phyloP scores from a whole-genome alignment of 2,113 vertebrate species.

The Salvator merianae region DNA sequence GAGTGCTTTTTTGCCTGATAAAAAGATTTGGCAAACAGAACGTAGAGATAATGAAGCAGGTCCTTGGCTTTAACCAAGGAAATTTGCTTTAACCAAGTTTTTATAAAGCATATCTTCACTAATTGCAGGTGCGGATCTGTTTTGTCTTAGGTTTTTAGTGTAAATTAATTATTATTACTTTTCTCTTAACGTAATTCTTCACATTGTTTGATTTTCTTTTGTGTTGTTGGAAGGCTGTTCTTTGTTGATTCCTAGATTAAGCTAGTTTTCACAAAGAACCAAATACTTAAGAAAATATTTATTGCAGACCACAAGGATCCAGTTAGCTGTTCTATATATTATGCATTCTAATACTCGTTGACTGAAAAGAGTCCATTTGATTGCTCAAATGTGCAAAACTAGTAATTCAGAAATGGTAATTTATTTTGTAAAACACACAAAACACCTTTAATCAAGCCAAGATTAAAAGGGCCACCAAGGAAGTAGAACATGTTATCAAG shows the following conservation, averaged over 20 bases:
- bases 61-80: slow-evolving; percentile 7
- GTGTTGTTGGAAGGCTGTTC: not conserved
- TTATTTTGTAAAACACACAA: not conserved
- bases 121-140: not conserved
- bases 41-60: slow-evolving; percentile 51
- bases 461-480: not conserved
- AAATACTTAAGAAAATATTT: not conserved
- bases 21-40: slow-evolving; percentile 35
- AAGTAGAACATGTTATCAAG: not conserved
- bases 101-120: not conserved
- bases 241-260: not conserved
- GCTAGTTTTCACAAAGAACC: not conserved
- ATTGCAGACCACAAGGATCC: not conserved
- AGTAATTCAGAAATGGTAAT: not conserved
- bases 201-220: not conserved
- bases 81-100: not conserved
- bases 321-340: not conserved
- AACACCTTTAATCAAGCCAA: not conserved
- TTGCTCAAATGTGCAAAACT: not conserved
- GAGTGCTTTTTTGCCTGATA: slow-evolving; percentile 25
- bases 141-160: not conserved
- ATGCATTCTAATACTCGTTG: not conserved
- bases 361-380: not conserved
- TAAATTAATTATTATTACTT: not conserved
- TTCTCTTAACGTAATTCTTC: not conserved